Evolutionary conservation across 2,113 vertebrate species (phyloP), one percentile per base, ranked within the genome.

Genomic region (Rhineura floridana): DNA sequence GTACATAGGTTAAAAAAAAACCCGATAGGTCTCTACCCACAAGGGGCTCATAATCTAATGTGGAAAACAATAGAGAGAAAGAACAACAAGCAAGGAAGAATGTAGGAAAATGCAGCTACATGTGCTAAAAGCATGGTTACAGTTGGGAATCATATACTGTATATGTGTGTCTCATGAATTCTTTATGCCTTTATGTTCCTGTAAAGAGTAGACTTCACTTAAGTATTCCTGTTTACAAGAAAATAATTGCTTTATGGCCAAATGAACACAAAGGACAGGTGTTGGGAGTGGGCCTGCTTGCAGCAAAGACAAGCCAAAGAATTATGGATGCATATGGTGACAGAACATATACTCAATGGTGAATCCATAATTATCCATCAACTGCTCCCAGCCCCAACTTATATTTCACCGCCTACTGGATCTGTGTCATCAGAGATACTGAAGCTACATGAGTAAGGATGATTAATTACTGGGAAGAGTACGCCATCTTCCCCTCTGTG

Each of bases 291-390:
- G 50, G 67, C 44, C 11, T 6, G 13, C 52, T 83, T 69, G 83
- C 67, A 85, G 81, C 63, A 90, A 89, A 90, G 59, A 67, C 52
- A 21, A 48, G 91, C 42, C 78, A 88, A 70, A 88, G 85, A 87
- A 39, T 81, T 83, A 78, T 67, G 72, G 75, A 17, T 15, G n/a
- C 28, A 33, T 55, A 44, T 48, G 81, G 36, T 33, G 36, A 55
- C 15, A n/a, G 25, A 84, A 84, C 23, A 48, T 81, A 82, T 82
- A 82, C 62, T 48, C 19, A 15, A 15, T 55, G 10, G 52, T 87
- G 79, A 87, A 82, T 82, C 79, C 73, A 42, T 23, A 36, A 73
- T 46, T 75, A 46, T 39, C 79, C 42, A 28, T 39, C 67, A 62
- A 25, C 62, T 87, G 39, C 33, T 36, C 52, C 79, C 39, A 75